A percentile compares a stretch with the other conserved stretches of the same genome.
These are phyloP conservation scores for Allacma fusca DNA, from an alignment of 2,888 invertebrate species.

Conservation along the genomic window DNA sequence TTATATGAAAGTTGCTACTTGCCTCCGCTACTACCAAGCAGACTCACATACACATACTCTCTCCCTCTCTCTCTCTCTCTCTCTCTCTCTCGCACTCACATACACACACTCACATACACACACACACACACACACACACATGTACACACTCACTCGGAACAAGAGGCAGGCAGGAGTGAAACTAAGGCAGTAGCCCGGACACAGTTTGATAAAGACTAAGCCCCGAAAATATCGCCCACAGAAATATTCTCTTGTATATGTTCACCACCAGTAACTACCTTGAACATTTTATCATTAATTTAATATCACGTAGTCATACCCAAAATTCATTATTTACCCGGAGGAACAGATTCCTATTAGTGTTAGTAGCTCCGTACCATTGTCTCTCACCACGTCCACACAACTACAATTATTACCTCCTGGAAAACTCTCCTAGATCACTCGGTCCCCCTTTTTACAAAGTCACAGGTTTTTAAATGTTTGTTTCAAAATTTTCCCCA, in stretches of 20 bases:
- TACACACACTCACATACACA: background rate
- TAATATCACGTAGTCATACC: background rate
- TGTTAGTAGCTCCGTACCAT: too few relatives aligned
- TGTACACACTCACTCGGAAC: background rate
- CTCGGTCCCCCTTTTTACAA: too few relatives aligned
- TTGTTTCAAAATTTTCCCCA: too few relatives aligned
- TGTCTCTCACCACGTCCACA: too few relatives aligned
- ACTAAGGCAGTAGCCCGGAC: constrained; percentile 16
- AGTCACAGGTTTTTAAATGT: too few relatives aligned
- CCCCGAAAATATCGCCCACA: constrained; percentile 2
- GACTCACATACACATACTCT: too few relatives aligned
- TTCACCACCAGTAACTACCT: background rate
- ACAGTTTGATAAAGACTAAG: constrained; percentile 7
- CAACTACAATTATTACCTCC: too few relatives aligned
- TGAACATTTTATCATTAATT: background rate
- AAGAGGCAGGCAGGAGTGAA: background rate
- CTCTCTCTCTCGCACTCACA: background rate
- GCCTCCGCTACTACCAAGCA: too few relatives aligned
- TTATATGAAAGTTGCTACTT: background rate
- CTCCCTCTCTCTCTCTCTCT: background rate
- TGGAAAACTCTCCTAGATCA: too few relatives aligned
- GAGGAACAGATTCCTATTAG: too few relatives aligned
- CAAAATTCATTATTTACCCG: too few relatives aligned
- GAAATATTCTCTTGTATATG: constrained; percentile 8
- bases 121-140: constrained; percentile 7